Evolutionary conservation across 2,113 vertebrate species (phyloP), one percentile per base, ranked within the genome.

Genomic region (Mastomys natalensis): DNA sequence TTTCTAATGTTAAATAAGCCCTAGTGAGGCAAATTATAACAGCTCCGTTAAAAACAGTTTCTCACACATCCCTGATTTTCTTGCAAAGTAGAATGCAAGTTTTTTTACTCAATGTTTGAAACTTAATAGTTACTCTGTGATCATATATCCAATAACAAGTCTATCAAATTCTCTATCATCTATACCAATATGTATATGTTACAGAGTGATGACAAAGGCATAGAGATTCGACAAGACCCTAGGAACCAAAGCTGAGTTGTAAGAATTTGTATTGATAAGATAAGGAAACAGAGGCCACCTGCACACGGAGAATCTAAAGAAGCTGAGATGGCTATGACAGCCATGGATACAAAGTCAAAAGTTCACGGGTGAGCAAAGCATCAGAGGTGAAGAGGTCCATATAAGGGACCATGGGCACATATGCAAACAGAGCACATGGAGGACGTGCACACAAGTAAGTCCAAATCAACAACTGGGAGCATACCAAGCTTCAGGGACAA

Each of bases 381-480:
- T 15, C 40, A 64, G 4, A 3, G 16, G 16, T 21, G 8, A 85
- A 64, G 43, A 16, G 7, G 29, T 45, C 4, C 3, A 17, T 16
- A 64, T 64, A 26, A 77, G 34, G 40, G 26, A 64, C 6, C 13
- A 34, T 6, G 1, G 19, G 40, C 24, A 34, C 60, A 66, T 40
- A 66, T 45, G 8, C 5, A 3, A 17, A 48, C 4, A 19, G 26
- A 6, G 3, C 43, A 64, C 1, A 21, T 2, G 45, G 26, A 86
- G 9, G 0, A 34, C 4, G 21, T 45, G 13, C 3, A 11, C n/a
- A 29, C 55, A 29, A 2, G 22, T 40, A 29, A 60, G 2, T 16
- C 12, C 62, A 34, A 1, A 0, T 45, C 60, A 34, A 64, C 8
- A 85, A 40, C 43, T 45, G 9, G 26, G 26, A 48, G 40, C 3